These are phyloP conservation scores for Trichosurus vulpecula DNA, from an alignment of 2,797 vertebrate genomes.

Conservation along the genomic window DNA sequence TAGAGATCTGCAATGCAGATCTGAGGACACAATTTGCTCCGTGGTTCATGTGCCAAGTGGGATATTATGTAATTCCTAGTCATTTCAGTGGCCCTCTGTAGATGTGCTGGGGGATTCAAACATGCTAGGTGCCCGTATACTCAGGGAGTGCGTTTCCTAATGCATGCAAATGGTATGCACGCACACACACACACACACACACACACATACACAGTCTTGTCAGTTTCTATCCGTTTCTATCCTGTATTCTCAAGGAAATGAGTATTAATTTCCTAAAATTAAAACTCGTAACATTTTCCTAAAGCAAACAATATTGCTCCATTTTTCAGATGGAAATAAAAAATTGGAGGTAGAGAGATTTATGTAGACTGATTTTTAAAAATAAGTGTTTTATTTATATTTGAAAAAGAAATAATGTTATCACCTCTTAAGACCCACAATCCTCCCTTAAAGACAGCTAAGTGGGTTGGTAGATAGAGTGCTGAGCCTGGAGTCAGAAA, in stretches of 20 bases:
- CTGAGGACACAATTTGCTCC: not conserved
- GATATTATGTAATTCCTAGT: not conserved
- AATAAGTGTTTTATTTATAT: not conserved
- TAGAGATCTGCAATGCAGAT: constrained; percentile 7
- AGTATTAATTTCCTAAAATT: not conserved
- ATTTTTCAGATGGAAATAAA: not conserved
- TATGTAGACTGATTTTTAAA: not conserved
- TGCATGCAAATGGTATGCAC: not conserved
- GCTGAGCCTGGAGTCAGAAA: not conserved
- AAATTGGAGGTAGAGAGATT: not conserved
- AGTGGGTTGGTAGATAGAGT: not conserved
- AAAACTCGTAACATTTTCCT: not conserved
- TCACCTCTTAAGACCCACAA: not conserved
- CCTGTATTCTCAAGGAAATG: not conserved
- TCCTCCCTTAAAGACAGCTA: not conserved
- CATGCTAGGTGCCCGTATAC: not conserved
- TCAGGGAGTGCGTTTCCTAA: not conserved
- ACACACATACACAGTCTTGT: not conserved
- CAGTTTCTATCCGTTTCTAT: not conserved
- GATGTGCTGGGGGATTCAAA: not conserved
- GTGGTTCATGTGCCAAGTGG: not conserved
- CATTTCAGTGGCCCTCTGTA: not conserved
- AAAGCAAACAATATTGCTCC: not conserved
- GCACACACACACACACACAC: not conserved
- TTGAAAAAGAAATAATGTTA: not conserved